Evolutionary conservation across 1,140 invertebrate species (phyloP).

Genomic region (Melipona quadrifasciata): DNA sequence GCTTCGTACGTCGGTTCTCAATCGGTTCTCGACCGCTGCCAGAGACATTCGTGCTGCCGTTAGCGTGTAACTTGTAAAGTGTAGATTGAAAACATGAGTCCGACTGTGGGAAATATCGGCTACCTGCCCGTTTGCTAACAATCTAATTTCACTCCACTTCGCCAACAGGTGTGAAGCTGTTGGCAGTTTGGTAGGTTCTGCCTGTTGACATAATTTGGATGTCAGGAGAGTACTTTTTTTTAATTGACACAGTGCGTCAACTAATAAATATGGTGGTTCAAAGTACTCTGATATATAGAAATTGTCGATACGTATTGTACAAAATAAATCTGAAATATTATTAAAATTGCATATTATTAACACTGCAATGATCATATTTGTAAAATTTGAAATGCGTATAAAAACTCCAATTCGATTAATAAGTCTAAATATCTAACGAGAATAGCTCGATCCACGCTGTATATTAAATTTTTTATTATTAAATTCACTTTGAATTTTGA

Average conservation of each 20-base stretch:
- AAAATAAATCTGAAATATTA: background rate
- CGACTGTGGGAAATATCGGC: background rate
- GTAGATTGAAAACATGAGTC: conserved; percentile 26
- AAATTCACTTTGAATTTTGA: too few relatives aligned
- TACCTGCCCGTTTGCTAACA: background rate
- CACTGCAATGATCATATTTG: too few relatives aligned
- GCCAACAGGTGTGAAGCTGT: background rate
- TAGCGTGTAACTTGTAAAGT: conserved; percentile 34
- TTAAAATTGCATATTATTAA: too few relatives aligned
- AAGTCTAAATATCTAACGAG: too few relatives aligned
- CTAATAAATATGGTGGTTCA: background rate
- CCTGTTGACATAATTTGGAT: background rate
- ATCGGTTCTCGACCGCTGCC: conserved; percentile 16
- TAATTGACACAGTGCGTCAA: background rate
- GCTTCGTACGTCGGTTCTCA: conserved; percentile 26
- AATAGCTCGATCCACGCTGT: too few relatives aligned
- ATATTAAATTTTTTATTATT: too few relatives aligned
- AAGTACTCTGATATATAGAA: background rate
- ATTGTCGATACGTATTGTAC: background rate
- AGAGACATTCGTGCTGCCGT: conserved; percentile 28
- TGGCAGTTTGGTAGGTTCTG: background rate
- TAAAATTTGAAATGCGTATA: too few relatives aligned
- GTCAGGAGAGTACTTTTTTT: background rate
- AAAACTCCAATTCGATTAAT: too few relatives aligned
- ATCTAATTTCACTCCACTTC: conserved; percentile 13